Percentiles rank a stretch among this genome's conserved stretches.
Evolutionary conservation across 1,140 invertebrate species (phyloP).

Genomic region (Euura saliciscinereae): DNA sequence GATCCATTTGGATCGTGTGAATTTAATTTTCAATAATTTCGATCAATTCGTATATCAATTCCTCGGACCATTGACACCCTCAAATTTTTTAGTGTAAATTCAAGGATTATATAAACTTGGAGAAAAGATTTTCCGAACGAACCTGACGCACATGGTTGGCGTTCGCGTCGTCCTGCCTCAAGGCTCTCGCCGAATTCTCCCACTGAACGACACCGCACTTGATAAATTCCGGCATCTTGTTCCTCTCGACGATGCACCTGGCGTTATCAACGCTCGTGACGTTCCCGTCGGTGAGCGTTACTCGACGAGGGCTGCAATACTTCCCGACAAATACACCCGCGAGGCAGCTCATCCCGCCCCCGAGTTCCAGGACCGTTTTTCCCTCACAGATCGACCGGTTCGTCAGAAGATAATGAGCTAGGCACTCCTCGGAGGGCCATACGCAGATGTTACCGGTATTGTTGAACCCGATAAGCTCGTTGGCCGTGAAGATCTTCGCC

Average conservation of each 20-base stretch:
- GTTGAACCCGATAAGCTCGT: conserved; percentile 83
- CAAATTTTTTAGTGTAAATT: no score
- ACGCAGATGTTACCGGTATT: conserved; percentile 92
- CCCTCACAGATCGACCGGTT: conserved; percentile 70
- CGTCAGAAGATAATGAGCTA: conserved; percentile 75
- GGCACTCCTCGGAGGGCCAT: conserved; percentile 88
- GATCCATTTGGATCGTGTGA: no score
- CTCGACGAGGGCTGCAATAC: conserved; percentile 64
- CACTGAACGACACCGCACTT: conserved; percentile 58
- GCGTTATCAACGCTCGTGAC: conserved; percentile 79
- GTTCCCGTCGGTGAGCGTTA: conserved; percentile 82
- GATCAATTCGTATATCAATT: background rate
- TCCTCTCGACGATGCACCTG: conserved; percentile 66
- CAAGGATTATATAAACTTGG: no score
- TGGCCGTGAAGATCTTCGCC: conserved; percentile 68
- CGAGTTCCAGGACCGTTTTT: conserved; percentile 77
- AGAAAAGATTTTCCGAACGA: conserved; percentile 13
- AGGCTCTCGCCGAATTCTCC: conserved; percentile 47
- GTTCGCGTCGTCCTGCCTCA: conserved; percentile 37
- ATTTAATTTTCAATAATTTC: background rate
- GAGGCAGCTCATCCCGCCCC: conserved; percentile 86
- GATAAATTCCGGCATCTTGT: conserved; percentile 60
- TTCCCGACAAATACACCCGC: conserved; percentile 79
- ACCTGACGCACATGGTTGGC: conserved; percentile 45
- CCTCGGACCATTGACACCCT: no score